A percentile compares a stretch with the other conserved stretches of the same genome.
Conservation (phyloP, 2,888 invertebrate genomes). For the Harpalus rubripes region DNA sequence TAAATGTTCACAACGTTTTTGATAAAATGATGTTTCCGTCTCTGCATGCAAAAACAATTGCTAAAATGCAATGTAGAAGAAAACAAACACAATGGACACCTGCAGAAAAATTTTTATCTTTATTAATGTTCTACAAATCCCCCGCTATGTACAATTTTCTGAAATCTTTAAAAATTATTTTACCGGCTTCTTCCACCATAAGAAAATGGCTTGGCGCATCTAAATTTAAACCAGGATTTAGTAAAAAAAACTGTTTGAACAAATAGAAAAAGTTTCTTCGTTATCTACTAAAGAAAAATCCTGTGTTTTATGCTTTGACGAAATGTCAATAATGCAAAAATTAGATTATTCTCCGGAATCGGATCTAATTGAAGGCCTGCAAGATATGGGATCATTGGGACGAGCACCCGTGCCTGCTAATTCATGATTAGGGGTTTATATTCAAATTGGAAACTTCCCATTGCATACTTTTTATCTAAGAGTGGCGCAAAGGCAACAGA, state of each 20-base stretch:
- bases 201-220: too few species aligned
- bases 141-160: too few species aligned
- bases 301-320: slow-evolving; percentile 60
- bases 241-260: not conserved
- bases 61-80: not conserved
- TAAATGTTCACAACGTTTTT: too few species aligned
- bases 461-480: too few species aligned
- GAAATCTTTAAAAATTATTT: too few species aligned
- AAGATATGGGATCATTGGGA: too few species aligned
- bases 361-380: too few species aligned
- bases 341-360: too few species aligned
- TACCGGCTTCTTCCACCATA: too few species aligned
- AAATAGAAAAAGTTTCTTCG: not conserved
- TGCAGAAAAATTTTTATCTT: not conserved
- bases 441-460: not conserved
- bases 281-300: not conserved
- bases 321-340: too few species aligned
- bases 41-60: not conserved
- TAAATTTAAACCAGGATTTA: slow-evolving; percentile 17
- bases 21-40: too few species aligned
- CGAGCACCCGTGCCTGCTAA: not conserved
- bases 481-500: too few species aligned
- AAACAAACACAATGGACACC: not conserved
- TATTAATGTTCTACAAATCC: slow-evolving; percentile 11
- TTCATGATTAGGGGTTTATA: slow-evolving; percentile 11